A percentile compares a stretch with the other conserved stretches of the same genome.
Evolutionary conservation across 2,797 vertebrate genomes (phyloP).

Genomic region (Hafferia zeledoni): DNA sequence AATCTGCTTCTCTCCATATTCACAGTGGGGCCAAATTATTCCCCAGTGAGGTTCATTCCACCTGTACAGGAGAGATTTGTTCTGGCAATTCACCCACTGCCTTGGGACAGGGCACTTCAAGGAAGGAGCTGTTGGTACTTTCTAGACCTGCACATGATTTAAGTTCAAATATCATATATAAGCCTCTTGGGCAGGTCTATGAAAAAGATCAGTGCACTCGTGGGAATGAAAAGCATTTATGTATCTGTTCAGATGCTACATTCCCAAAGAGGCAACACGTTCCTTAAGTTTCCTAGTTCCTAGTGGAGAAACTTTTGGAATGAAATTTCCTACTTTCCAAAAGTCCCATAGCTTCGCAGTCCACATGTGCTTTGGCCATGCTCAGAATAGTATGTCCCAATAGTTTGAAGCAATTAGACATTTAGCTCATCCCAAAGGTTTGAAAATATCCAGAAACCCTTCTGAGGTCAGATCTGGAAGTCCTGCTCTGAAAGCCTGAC

Average conservation of each 20-base stretch:
- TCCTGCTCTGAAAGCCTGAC: background rate
- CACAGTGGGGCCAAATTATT: background rate
- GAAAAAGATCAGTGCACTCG: background rate
- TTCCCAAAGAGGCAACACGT: background rate
- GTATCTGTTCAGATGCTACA: background rate
- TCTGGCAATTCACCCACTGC: background rate
- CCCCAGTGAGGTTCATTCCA: accelerated
- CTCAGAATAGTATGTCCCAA: background rate
- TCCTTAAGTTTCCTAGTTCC: background rate
- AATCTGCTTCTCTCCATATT: background rate
- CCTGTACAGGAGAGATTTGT: background rate
- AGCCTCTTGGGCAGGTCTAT: background rate
- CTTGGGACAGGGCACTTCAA: background rate
- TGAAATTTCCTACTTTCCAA: background rate
- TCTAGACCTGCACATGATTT: background rate
- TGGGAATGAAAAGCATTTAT: background rate
- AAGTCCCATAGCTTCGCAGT: background rate
- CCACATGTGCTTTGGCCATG: background rate
- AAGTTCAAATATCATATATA: background rate
- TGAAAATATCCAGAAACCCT: constrained; percentile 8
- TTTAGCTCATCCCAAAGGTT: background rate
- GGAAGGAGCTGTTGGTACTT: background rate
- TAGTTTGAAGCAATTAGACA: background rate
- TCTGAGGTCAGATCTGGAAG: background rate
- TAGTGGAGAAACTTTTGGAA: background rate